A percentile compares a stretch with the other conserved stretches of the same genome.
These are phyloP conservation scores for Dipus sagitta DNA, from an alignment of 2,797 vertebrate genomes.

Conservation along the genomic window DNA sequence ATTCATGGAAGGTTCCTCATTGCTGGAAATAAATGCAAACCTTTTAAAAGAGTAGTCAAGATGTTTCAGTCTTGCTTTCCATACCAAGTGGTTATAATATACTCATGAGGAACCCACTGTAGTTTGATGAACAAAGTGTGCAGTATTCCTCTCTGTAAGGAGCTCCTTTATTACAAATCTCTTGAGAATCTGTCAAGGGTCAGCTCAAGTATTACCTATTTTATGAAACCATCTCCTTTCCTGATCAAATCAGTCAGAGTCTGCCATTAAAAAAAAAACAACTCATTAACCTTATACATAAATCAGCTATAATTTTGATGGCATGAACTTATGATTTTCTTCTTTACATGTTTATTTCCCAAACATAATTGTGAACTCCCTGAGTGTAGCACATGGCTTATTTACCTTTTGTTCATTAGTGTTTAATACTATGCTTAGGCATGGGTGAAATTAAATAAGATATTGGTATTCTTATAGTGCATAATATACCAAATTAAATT, in stretches of 20 bases:
- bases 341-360: not conserved
- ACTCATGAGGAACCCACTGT: not conserved
- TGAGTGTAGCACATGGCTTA: not conserved
- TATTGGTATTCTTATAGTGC: not conserved
- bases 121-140: not conserved
- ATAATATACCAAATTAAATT: not conserved
- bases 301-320: not conserved
- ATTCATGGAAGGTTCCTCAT: not conserved
- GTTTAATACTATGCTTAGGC: not conserved
- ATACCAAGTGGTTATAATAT: not conserved
- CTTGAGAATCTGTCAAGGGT: not conserved
- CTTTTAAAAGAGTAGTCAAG: not conserved
- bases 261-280: not conserved
- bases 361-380: not conserved
- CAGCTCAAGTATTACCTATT: not conserved
- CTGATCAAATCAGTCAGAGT: not conserved
- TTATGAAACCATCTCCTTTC: not conserved
- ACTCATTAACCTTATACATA: not conserved
- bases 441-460: not conserved
- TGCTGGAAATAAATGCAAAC: not conserved
- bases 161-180: not conserved
- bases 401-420: not conserved
- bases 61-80: not conserved
- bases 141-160: not conserved
- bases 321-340: not conserved